Percentiles rank a stretch among this genome's conserved stretches.
Conservation (phyloP, 2,113 vertebrate species). For the Turdus rufiventris region DNA sequence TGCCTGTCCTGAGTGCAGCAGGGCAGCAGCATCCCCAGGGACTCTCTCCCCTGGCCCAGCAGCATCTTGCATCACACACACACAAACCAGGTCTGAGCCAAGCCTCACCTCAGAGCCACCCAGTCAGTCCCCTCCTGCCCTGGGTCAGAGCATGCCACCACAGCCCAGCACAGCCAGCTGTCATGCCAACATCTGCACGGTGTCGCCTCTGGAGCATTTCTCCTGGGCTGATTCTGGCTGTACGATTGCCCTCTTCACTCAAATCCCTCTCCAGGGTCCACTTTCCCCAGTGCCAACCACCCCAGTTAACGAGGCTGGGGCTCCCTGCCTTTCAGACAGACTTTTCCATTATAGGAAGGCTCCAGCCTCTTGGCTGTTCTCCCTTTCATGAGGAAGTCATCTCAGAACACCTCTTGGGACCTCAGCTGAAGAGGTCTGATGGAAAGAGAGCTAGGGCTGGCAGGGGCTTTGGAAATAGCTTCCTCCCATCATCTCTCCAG, state of each 20-base stretch:
- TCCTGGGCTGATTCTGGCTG: not conserved
- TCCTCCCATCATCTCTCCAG: not conserved
- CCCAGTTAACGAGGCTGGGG: not conserved
- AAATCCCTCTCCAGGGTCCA: not conserved
- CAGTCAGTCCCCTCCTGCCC: not conserved
- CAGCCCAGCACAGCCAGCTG: not conserved
- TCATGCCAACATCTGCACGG: accelerated
- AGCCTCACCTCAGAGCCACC: not conserved
- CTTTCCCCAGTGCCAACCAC: not conserved
- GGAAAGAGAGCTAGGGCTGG: not conserved
- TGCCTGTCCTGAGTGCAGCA: not conserved
- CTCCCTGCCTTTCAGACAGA: not conserved
- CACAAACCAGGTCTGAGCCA: no score
- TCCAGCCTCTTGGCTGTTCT: not conserved
- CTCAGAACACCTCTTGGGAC: not conserved
- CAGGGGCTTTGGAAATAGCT: not conserved
- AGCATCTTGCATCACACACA: not conserved
- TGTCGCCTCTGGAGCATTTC: not conserved
- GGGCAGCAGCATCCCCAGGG: not conserved
- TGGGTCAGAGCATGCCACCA: not conserved
- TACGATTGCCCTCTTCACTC: not conserved
- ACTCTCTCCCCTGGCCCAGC: not conserved
- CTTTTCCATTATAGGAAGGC: not conserved
- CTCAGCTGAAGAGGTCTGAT: not conserved
- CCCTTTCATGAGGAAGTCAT: not conserved